Evolutionary conservation across 2,888 invertebrate species (phyloP), one percentile per base, ranked within the genome.

Genomic region (Cheilosia urbana): DNA sequence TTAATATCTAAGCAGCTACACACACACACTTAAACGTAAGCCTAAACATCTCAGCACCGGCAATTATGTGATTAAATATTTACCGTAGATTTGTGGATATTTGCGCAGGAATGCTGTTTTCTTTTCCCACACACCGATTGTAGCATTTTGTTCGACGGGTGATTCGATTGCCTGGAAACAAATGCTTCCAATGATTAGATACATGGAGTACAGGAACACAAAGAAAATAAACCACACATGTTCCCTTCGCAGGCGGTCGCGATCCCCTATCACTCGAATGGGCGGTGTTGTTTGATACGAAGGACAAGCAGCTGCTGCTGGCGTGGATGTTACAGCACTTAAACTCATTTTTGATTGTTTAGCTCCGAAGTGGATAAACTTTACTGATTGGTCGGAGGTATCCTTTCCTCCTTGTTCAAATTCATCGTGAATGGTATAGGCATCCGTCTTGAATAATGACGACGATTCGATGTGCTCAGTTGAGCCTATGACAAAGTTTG

Each of bases 81-180:
- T 93, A 96, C 96, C 95, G 92, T 94, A 90, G 63, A 96, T 93
- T 88, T 93, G 93, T 0, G 95, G 94, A 92, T 95, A 93, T 87
- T 93, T 93, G 11, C 90, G 81, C 88, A 94, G 90, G 89, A 96
- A 96, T 47, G 93, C 92, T 58, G 93, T 92, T 87, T 94, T 93
- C 5, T 93, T 93, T 13, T 92, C 91, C 40, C 93, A 92, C 19
- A 95, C 91, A 47, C 93, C 92, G 37, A 93, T 89, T 51, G 93
- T 92, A 40, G 94, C 92, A 53, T 93, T 92, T 68, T 93, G 92
- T 90, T 96, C 96, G 80, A 93, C 88, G 0, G 95, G 95, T 0
- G 93, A 93, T 91, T 96, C 96, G 84, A 96, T 91, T 15, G 94
- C 92, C 45, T 94, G 94, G 90, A 96, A 96, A 65, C 95, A 93